These are phyloP conservation scores for Cinclus cinclus DNA, from an alignment of 2,113 vertebrate genomes.

Conservation along the genomic window DNA sequence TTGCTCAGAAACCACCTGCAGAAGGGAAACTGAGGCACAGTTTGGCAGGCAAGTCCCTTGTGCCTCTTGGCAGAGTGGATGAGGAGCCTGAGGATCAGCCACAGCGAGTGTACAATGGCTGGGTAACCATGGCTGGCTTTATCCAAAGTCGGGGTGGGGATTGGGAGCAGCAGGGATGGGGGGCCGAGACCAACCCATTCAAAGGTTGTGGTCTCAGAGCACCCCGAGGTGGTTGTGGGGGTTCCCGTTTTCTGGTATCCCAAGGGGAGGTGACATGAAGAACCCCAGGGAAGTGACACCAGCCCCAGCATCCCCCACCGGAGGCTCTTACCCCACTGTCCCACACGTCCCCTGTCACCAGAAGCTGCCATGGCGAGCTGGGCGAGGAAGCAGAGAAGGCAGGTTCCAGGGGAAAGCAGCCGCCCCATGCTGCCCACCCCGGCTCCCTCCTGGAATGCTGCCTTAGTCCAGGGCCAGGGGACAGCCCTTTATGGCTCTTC, in stretches of 20 bases:
- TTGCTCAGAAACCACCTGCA: background rate
- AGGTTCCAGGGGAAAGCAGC: background rate
- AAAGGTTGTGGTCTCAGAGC: background rate
- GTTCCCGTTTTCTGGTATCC: background rate
- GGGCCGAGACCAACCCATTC: background rate
- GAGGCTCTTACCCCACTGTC: background rate
- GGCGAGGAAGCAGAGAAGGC: background rate
- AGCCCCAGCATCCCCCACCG: background rate
- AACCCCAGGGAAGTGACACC: background rate
- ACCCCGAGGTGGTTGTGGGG: background rate
- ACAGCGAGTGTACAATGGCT: accelerated
- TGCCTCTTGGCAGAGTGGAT: background rate
- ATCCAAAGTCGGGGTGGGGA: background rate
- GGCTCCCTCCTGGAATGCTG: background rate
- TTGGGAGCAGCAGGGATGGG: background rate
- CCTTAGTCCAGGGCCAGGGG: accelerated
- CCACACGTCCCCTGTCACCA: background rate
- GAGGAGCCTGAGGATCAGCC: background rate
- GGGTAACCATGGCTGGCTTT: accelerated
- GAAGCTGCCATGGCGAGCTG: background rate
- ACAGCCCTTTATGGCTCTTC: constrained; percentile 48
- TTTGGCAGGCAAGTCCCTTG: background rate
- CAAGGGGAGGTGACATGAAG: background rate
- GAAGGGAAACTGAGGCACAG: background rate
- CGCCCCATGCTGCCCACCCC: background rate